phyloP scores from a whole-genome alignment of 2,113 vertebrate genomes.

The Hypocryptadius cinnamomeus region DNA sequence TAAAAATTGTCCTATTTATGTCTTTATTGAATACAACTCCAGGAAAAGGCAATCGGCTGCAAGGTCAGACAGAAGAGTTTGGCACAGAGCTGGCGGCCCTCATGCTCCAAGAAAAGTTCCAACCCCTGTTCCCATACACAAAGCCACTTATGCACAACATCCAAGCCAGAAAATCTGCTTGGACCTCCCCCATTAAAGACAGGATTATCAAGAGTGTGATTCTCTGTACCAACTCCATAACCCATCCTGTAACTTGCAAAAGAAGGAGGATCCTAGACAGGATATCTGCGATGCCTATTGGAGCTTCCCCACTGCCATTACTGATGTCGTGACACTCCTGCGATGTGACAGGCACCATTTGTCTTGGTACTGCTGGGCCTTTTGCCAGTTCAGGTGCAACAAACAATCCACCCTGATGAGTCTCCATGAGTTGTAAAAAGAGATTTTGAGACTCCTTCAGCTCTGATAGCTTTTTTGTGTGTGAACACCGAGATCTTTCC shows the following conservation, averaged over 20 bases:
- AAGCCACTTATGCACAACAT: background rate
- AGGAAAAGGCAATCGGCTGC: background rate
- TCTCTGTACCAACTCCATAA: background rate
- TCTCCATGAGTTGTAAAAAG: background rate
- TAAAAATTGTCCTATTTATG: background rate
- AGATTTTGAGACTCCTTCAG: background rate
- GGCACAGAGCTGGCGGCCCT: accelerated
- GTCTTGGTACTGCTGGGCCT: background rate
- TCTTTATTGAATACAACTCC: background rate
- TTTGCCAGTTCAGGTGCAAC: background rate
- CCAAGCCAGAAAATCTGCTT: background rate
- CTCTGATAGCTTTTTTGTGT: background rate
- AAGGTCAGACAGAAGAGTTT: background rate
- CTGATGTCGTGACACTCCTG: background rate
- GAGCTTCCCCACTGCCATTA: background rate
- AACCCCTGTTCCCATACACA: background rate
- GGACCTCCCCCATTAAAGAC: background rate
- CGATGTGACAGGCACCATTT: background rate
- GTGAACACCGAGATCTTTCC: background rate
- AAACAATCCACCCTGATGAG: background rate
- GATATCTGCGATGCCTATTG: background rate
- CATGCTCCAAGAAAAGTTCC: background rate
- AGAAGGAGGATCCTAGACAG: background rate
- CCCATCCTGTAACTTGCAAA: background rate
- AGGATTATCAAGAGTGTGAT: background rate